Percentiles rank a stretch among this genome's conserved stretches.
Evolutionary conservation across 2,797 vertebrate species (phyloP).

Genomic region (Silurus lanzhouensis): DNA sequence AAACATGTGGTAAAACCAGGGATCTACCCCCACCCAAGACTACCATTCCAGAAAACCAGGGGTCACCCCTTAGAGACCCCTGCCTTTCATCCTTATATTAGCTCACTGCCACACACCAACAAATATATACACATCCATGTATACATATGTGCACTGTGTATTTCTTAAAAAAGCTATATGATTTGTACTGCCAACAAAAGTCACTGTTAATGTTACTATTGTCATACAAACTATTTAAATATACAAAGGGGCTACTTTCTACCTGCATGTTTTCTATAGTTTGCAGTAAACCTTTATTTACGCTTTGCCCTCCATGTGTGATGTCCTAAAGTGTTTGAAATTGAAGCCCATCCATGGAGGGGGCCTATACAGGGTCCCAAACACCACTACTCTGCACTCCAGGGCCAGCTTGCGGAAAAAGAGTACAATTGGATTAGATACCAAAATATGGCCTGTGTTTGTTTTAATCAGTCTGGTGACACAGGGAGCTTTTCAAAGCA

Average conservation of each 20-base stretch:
- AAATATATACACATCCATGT: constrained; percentile 26
- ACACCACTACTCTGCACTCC: constrained; percentile 82
- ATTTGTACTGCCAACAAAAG: constrained; percentile 7
- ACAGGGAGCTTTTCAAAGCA: constrained; percentile 83
- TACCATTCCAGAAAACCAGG: constrained; percentile 48
- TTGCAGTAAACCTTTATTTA: constrained; percentile 71
- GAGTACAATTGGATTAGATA: constrained; percentile 90
- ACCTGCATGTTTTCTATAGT: constrained; percentile 48
- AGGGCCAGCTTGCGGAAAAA: constrained; percentile 77
- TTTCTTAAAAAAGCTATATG: background rate
- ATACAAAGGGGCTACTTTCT: constrained; percentile 21
- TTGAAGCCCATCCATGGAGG: constrained; percentile 72
- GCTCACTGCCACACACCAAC: constrained; percentile 41
- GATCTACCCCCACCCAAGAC: constrained; percentile 32
- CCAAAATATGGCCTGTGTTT: constrained; percentile 89
- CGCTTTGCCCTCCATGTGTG: constrained; percentile 71
- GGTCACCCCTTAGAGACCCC: constrained; percentile 53
- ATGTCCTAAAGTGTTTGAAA: constrained; percentile 78
- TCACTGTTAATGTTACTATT: background rate
- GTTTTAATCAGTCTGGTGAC: constrained; percentile 91
- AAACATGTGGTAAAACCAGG: constrained; percentile 65
- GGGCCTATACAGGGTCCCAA: constrained; percentile 67
- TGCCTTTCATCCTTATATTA: constrained; percentile 55
- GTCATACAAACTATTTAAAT: background rate
- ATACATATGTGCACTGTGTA: constrained; percentile 24